A percentile compares a stretch with the other conserved stretches of the same genome.
Conservation (phyloP, 2,888 invertebrate species). For the Apodemia hepburni region DNA sequence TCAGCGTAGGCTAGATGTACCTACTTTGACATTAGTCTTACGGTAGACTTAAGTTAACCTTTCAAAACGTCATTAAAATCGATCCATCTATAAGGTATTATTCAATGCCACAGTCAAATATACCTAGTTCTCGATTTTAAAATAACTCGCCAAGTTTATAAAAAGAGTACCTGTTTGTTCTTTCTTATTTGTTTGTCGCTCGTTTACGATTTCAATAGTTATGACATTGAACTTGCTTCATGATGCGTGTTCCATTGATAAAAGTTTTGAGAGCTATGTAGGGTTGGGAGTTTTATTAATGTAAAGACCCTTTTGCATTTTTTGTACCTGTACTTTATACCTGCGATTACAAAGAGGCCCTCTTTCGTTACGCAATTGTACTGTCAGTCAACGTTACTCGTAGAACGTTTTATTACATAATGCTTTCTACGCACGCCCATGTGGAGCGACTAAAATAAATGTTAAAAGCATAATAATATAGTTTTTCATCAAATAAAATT, state of each 20-base stretch:
- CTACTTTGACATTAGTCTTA: too few relatives aligned
- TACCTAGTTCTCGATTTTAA: neutral
- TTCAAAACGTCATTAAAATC: too few relatives aligned
- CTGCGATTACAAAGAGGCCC: neutral
- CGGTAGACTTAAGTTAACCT: too few relatives aligned
- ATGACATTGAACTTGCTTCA: constrained; percentile 9
- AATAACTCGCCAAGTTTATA: neutral
- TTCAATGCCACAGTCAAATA: too few relatives aligned
- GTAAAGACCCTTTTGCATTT: constrained; percentile 2
- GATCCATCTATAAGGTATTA: too few relatives aligned
- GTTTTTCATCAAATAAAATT: neutral
- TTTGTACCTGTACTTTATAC: constrained; percentile 13
- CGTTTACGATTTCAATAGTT: constrained; percentile 1
- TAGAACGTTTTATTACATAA: neutral
- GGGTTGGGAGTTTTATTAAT: neutral
- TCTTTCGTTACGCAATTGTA: constrained; percentile 2
- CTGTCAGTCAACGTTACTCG: neutral
- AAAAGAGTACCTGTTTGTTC: constrained; percentile 8
- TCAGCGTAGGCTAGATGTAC: too few relatives aligned
- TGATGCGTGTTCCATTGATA: constrained; percentile 10
- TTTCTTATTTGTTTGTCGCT: constrained; percentile 1
- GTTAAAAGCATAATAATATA: neutral
- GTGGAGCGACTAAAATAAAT: neutral
- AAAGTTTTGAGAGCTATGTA: constrained; percentile 1
- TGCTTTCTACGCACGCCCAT: constrained; percentile 4